A percentile compares a stretch with the other conserved stretches of the same genome.
These are phyloP conservation scores for Salvelinus namaycush DNA, from an alignment of 2,113 vertebrate genomes.

Conservation along the genomic window DNA sequence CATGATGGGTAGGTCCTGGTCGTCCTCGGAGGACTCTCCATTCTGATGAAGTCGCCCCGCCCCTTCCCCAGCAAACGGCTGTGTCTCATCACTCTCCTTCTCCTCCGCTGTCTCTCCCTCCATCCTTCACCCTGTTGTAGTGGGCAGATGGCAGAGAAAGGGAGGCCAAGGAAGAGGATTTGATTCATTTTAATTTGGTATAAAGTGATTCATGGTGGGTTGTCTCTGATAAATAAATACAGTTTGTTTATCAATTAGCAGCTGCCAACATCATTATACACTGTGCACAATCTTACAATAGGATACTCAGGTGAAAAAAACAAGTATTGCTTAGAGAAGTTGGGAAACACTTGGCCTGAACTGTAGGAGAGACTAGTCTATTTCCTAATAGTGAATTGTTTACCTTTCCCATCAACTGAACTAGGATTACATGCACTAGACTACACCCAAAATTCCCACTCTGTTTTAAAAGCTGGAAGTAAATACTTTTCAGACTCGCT, in stretches of 20 bases:
- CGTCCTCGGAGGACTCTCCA: conserved; percentile 21
- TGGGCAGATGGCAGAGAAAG: neutral
- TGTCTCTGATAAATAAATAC: too few species aligned
- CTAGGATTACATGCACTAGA: too few species aligned
- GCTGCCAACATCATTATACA: too few species aligned
- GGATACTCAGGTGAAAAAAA: too few species aligned
- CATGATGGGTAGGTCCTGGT: conserved; percentile 73
- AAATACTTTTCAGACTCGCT: neutral
- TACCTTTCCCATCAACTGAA: neutral
- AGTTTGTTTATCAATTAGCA: too few species aligned
- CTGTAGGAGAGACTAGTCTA: neutral
- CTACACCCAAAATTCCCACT: neutral
- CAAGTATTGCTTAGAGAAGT: neutral
- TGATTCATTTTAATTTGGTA: too few species aligned
- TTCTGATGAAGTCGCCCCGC: conserved; percentile 28
- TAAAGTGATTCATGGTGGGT: too few species aligned
- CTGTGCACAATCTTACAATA: too few species aligned
- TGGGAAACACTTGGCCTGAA: neutral
- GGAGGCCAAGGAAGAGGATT: neutral
- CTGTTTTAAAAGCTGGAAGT: neutral
- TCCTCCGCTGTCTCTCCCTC: conserved; percentile 55
- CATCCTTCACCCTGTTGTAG: conserved; percentile 42
- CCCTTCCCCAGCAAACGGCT: conserved; percentile 40
- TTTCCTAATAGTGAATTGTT: neutral
- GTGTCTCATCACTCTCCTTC: conserved; percentile 31